Base-by-base conservation (phyloP, 1,140 invertebrate species). In the Leptinotarsa lineolata region DNA sequence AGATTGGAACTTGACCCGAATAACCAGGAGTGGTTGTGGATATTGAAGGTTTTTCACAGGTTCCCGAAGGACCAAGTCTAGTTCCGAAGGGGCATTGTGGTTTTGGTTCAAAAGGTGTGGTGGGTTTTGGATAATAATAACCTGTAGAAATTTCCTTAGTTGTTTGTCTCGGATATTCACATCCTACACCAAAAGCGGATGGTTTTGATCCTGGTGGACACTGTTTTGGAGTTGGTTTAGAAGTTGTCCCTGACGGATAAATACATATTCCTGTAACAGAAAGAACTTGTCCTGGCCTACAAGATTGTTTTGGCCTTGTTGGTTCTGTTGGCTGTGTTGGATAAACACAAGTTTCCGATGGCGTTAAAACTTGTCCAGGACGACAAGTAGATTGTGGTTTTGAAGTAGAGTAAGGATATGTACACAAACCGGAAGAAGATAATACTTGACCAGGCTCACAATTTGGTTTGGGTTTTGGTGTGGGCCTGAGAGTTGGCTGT, bases 121-220 rank as follows among this genome's bases (percentile, higher is more conserved):
- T 70, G 21, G 68, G 68, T 24, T 70, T 70, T 45, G 68, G 68
- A 70, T 70, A 70, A 24, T 21, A 4, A 39, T 45, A 70, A 20
- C 48, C 68, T 16, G 21, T 18, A 11, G 22, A 22, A 24, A 48
- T 61, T 18, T 44, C 45, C 44, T 24, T 6, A 15, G 46, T 72
- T 45, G 75, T 63, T 44, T 72, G 72, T 69, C 65, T 73, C 16
- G 61, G 39, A 72, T 39, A 70, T 60, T 76, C 74, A 63, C 74
- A 76, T 21, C 45, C 65, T 59, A 8, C 48, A 15, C 75, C 75
- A 24, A 44, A 61, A 11, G 69, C 39, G 4, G 72, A 72, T 15
- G 39, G 59, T 16, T 68, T 54, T 68, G 66, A 65, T 6, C 72
- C 72, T n/a, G 72, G 67, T 18, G 75, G 75, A 66, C 75, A 73